Conservation (phyloP, 2,888 invertebrate genomes). For the Eulithis prunata region DNA sequence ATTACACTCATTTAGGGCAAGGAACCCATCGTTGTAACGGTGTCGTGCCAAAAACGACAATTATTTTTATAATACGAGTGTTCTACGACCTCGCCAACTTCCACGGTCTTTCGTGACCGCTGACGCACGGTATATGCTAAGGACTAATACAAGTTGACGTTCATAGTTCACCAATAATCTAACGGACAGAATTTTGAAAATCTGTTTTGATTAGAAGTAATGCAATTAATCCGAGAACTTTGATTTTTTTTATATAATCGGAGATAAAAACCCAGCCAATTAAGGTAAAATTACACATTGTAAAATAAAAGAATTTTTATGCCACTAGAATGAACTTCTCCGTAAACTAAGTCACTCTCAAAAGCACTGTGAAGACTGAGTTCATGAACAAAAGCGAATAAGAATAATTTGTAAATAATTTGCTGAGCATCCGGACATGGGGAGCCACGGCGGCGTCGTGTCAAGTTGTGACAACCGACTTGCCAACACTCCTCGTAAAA, state of each 20-base stretch:
- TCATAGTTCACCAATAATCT: not conserved
- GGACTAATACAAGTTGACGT: not conserved
- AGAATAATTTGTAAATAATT: slow-evolving; percentile 75
- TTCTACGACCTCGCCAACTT: slow-evolving; percentile 62
- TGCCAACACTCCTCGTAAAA: slow-evolving; percentile 76
- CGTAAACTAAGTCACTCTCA: too few species aligned
- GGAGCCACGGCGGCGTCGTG: slow-evolving; percentile 50
- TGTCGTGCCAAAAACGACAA: slow-evolving; percentile 80
- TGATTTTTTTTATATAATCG: too few species aligned
- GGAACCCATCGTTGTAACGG: slow-evolving; percentile 74
- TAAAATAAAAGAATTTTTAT: too few species aligned
- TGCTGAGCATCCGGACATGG: slow-evolving; percentile 76
- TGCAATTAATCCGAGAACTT: too few species aligned
- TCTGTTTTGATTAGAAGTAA: too few species aligned
- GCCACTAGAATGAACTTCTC: too few species aligned
- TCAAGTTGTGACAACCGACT: slow-evolving; percentile 74
- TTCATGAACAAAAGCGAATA: slow-evolving; percentile 49
- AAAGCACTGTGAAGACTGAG: slow-evolving; percentile 2
- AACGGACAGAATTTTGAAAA: not conserved
- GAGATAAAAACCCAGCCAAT: too few species aligned
- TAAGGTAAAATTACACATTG: too few species aligned
- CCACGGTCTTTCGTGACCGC: slow-evolving; percentile 47
- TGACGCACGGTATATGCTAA: slow-evolving; percentile 16
- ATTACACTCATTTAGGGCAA: slow-evolving; percentile 80
- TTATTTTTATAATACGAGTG: slow-evolving; percentile 74